Evolutionary conservation across 2,797 vertebrate genomes (phyloP), one percentile per base, ranked within the genome.

Genomic region (Heterohyrax brucei): DNA sequence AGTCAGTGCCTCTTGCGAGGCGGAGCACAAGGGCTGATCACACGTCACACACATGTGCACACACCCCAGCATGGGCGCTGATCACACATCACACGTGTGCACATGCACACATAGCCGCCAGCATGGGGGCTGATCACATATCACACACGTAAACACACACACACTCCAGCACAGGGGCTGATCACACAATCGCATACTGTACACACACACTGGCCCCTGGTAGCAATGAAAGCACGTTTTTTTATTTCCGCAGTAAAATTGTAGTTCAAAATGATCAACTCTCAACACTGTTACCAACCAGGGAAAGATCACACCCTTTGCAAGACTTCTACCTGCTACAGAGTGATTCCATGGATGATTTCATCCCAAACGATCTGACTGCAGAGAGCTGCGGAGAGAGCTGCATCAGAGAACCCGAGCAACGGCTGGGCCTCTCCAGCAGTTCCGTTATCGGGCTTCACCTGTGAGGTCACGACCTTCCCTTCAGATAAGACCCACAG

Each of bases 251-350:
- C 82, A 95, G 84, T 39, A 95, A 77, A 94, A 96, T 96, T 61
- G 82, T 81, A 97, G 92, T 97, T 97, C 94, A 97, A 97, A 97
- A 97, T 95, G 97, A 79, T 91, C 16, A 93, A 92, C 94, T 87
- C 82, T 90, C 90, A 96, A 97, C 64, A 87, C 48, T 96, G 9
- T 61, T 95, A 91, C 91, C 98, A 98, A 98, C 94, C 96, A 98
- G 97, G 97, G 97, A 98, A 94, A 96, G 90, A 98, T 96, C 98
- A 98, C 96, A 98, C 96, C 98, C 96, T 98, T 98, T 97, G 97
- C 98, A 97, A 98, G 98, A 98, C 98, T 98, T 98, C 98, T 99
- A 99, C 99, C 99, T 99, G 99, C 98, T 99, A 98, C 97, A 98
- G 98, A 98, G 97, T 98, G 98, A 99, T 99, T 98, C 98, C 99